phyloP scores from a whole-genome alignment of 2,113 vertebrate genomes.

The Ciconia stormi region DNA sequence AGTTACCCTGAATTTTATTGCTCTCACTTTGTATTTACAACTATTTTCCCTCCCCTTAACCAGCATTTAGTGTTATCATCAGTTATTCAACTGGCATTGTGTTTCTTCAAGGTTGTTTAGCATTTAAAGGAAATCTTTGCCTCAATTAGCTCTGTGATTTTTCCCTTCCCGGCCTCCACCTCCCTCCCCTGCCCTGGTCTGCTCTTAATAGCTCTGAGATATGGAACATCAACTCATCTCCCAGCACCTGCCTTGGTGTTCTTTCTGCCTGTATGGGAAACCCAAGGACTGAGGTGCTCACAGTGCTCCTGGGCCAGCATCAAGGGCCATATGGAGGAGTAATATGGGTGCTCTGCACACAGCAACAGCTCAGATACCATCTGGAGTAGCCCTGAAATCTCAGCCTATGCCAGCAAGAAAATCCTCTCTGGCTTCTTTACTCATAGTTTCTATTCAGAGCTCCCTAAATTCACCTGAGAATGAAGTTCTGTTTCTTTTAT shows the following conservation, averaged over 20 bases:
- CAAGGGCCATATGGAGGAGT: not conserved
- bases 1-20: not conserved
- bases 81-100: not conserved
- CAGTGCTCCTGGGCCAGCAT: not conserved
- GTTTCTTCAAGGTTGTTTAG: not conserved
- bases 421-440: not conserved
- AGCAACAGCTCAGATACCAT: not conserved
- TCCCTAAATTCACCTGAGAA: not conserved
- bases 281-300: not conserved
- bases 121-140: constrained; percentile 9
- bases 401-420: not conserved
- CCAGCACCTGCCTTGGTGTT: not conserved
- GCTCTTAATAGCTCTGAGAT: not conserved
- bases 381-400: not conserved
- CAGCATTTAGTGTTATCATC: not conserved
- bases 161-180: not conserved
- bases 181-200: not conserved
- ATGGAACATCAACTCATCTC: not conserved
- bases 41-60: not conserved
- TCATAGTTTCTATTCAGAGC: not conserved
- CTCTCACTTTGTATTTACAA: not conserved
- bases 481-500: not conserved
- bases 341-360: not conserved
- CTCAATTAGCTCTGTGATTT: not conserved
- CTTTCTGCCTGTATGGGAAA: not conserved